Evolutionary conservation across 2,797 vertebrate genomes (phyloP).

Genomic region (Oophaga sylvatica): DNA sequence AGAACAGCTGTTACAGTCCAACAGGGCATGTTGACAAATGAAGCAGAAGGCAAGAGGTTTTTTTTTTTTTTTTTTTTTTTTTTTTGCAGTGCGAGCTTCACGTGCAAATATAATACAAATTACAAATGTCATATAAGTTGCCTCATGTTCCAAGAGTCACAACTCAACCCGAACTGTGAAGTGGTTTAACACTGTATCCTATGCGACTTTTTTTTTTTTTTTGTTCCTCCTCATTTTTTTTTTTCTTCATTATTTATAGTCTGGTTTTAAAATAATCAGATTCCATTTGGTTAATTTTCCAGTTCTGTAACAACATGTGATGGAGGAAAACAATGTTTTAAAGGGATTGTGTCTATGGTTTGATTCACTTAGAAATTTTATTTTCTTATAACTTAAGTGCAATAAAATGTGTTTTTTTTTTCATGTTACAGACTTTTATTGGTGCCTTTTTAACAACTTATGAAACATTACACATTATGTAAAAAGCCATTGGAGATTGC

Average conservation of each 20-base stretch:
- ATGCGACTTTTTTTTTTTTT: constrained; percentile 82
- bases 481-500: neutral
- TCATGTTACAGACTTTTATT: constrained; percentile 75
- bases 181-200: constrained; percentile 99
- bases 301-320: constrained; percentile 98
- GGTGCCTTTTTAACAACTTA: neutral
- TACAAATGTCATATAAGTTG: constrained; percentile 84
- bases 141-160: constrained; percentile 97
- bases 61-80: neutral
- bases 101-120: constrained; percentile 72
- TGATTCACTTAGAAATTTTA: constrained; percentile 99
- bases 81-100: constrained; percentile 77
- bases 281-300: constrained; percentile 95
- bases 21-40: constrained; percentile 77
- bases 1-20: constrained; percentile 83
- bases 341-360: constrained; percentile 99
- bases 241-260: constrained; percentile 94
- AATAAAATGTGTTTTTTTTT: constrained; percentile 99
- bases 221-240: constrained; percentile 64
- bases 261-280: constrained; percentile 99
- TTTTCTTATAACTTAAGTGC: constrained; percentile 99
- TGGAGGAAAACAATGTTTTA: constrained; percentile 92
- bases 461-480: neutral
- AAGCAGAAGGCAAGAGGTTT: constrained; percentile 71
- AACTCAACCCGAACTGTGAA: constrained; percentile 99